A percentile compares a stretch with the other conserved stretches of the same genome.
These are phyloP conservation scores for Lytechinus variegatus DNA, from an alignment of 35 echinoderm and acorn worm species.

Conservation along the genomic window DNA sequence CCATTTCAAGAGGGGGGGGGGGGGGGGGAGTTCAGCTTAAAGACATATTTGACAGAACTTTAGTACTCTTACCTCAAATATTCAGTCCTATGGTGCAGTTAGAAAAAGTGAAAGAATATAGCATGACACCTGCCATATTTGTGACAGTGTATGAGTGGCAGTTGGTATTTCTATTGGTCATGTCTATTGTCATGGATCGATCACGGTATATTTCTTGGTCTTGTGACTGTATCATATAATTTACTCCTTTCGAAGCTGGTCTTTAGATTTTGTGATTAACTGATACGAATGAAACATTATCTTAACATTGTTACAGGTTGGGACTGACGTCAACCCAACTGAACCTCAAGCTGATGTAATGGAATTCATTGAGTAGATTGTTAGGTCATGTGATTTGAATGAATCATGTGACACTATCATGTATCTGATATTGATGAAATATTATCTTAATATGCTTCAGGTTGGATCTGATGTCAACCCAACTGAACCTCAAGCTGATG, in stretches of 20 bases:
- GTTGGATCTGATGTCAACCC: slow-evolving; percentile 64
- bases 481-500: slow-evolving; percentile 25
- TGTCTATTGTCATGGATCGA: too few species aligned
- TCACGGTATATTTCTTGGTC: not conserved
- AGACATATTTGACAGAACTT: too few species aligned
- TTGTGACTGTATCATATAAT: not conserved
- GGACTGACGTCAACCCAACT: slow-evolving; percentile 53
- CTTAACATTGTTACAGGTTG: slow-evolving; percentile 46
- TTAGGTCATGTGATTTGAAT: too few species aligned
- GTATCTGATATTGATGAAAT: not conserved
- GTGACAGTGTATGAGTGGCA: too few species aligned
- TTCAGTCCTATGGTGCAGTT: too few species aligned
- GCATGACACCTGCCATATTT: too few species aligned
- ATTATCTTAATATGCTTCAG: slow-evolving; percentile 28
- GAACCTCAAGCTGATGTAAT: slow-evolving; percentile 47
- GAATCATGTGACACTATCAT: not conserved
- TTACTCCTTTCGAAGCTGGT: not conserved
- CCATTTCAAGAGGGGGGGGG: not conserved
- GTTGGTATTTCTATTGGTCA: too few species aligned
- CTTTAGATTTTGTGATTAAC: too few species aligned
- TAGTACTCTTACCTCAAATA: too few species aligned
- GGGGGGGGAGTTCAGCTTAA: too few species aligned
- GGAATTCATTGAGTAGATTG: slow-evolving; percentile 35
- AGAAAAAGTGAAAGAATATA: too few species aligned
- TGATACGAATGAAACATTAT: not conserved